Conservation (phyloP, 2,797 vertebrate species). For the Ispidina lecontei region DNA sequence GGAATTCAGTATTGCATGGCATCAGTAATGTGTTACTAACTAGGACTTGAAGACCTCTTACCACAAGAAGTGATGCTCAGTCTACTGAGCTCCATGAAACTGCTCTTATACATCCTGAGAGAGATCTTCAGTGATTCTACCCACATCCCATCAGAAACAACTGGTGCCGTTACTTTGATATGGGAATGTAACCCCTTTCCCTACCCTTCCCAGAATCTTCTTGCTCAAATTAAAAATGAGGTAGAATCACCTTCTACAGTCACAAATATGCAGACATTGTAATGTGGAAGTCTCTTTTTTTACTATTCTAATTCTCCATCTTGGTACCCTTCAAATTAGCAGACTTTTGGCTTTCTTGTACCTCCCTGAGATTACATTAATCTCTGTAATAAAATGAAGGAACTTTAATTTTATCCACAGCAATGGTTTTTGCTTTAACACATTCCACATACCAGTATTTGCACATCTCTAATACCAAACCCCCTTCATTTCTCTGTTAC, state of each 20-base stretch:
- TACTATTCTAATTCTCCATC: neutral
- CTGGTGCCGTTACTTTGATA: neutral
- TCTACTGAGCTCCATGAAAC: neutral
- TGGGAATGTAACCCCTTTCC: neutral
- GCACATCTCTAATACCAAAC: slow-evolving; percentile 55
- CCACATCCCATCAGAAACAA: neutral
- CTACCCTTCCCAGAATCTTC: neutral
- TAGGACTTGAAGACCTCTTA: neutral
- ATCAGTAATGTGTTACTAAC: neutral
- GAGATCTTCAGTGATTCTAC: neutral
- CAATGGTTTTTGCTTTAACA: slow-evolving; percentile 29
- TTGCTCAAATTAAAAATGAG: neutral
- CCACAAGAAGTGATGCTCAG: neutral
- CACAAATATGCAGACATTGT: neutral
- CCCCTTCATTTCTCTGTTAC: slow-evolving; percentile 40
- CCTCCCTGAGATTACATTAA: slow-evolving; percentile 6
- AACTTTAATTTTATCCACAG: slow-evolving; percentile 43
- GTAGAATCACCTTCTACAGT: neutral
- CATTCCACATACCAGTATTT: neutral
- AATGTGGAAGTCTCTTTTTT: neutral
- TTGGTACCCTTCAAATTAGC: neutral
- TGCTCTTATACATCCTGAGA: neutral
- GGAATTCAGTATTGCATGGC: neutral
- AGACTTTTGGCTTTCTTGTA: slow-evolving; percentile 19
- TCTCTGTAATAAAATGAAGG: neutral